phyloP scores from a whole-genome alignment of 2,113 vertebrate genomes.

The Pungitius pungitius region DNA sequence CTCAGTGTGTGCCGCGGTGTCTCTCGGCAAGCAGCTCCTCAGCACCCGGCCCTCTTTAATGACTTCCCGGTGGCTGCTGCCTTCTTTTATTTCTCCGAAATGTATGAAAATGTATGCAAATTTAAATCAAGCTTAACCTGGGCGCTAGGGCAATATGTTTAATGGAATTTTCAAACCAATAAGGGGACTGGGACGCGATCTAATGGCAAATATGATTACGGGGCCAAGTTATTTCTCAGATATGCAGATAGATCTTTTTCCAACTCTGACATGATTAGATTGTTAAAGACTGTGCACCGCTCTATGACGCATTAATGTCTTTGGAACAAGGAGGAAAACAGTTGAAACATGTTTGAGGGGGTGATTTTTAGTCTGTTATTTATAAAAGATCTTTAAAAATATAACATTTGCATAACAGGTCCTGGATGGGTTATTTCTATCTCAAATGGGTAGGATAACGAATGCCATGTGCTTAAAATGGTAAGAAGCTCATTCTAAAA shows the following conservation, averaged over 20 bases:
- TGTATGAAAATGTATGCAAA: slow-evolving; percentile 99
- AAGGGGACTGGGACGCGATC: slow-evolving; percentile 85
- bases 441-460: neutral
- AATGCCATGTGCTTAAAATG: slow-evolving; percentile 31
- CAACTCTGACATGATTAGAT: slow-evolving; percentile 72
- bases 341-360: neutral
- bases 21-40: slow-evolving; percentile 84
- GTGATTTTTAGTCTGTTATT: neutral
- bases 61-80: slow-evolving; percentile 93
- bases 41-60: slow-evolving; percentile 89
- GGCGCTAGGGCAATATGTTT: slow-evolving; percentile 95
- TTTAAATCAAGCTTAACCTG: slow-evolving; percentile 99
- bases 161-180: slow-evolving; percentile 98
- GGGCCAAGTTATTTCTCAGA: slow-evolving; percentile 84
- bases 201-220: slow-evolving; percentile 92
- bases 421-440: slow-evolving; percentile 14
- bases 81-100: slow-evolving; percentile 99
- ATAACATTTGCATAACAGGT: neutral
- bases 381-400: slow-evolving; percentile 1
- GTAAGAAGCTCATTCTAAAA: slow-evolving; percentile 33
- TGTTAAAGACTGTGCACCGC: slow-evolving; percentile 56
- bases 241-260: slow-evolving; percentile 81
- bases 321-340: neutral
- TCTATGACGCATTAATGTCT: slow-evolving; percentile 14
- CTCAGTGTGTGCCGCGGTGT: slow-evolving; percentile 50